These are phyloP conservation scores for Leptosomus discolor DNA, from an alignment of 2,113 vertebrate species.

Conservation along the genomic window DNA sequence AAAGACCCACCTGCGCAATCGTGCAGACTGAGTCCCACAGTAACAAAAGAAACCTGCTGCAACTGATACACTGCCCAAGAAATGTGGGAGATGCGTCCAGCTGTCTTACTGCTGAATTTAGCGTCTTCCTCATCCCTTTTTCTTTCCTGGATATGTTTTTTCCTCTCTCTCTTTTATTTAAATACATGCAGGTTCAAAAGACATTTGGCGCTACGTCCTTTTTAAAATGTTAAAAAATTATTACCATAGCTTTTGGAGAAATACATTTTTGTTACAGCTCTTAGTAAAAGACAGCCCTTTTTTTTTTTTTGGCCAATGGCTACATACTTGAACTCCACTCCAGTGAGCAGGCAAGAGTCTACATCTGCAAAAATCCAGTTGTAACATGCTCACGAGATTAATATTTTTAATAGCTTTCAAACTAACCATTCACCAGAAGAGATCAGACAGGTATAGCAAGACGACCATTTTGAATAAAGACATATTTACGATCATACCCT, in stretches of 20 bases:
- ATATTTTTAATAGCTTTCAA: not conserved
- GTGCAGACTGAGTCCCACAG: not conserved
- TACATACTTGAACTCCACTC: constrained; percentile 13
- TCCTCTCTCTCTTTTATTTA: not conserved
- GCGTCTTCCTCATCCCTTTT: not conserved
- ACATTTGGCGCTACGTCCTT: not conserved
- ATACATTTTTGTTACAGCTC: not conserved
- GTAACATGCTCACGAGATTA: not conserved
- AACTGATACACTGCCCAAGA: rapidly evolving
- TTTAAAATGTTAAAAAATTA: not conserved
- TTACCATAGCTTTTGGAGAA: not conserved
- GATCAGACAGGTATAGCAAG: not conserved
- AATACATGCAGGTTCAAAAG: not conserved
- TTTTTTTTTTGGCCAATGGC: not conserved
- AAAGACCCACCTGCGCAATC: not conserved
- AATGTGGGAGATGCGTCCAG: not conserved
- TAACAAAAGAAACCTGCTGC: not conserved
- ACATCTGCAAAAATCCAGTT: constrained; percentile 12
- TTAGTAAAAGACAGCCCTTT: not conserved
- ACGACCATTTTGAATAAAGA: not conserved
- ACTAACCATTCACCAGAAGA: not conserved
- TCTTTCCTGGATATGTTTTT: not conserved
- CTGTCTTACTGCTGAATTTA: not conserved
- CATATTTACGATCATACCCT: not conserved
- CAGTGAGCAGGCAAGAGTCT: not conserved